Conservation (phyloP, 2,888 invertebrate genomes). For the Dicyrtoma fusca region DNA sequence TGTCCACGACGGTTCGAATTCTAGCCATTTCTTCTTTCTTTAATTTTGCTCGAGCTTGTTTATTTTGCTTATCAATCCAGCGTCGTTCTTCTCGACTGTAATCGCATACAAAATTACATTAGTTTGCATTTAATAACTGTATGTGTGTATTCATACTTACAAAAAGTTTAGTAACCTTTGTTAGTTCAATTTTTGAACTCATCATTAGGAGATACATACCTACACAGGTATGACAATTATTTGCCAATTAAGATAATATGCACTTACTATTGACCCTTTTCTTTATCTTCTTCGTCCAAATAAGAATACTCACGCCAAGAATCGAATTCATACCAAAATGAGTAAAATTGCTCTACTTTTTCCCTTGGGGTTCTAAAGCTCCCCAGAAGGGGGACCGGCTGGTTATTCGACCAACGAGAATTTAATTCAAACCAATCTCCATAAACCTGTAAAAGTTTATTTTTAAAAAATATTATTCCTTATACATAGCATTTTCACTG, state of each 20-base stretch:
- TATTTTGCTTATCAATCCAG: conserved; percentile 99
- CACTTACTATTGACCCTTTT: conserved; percentile 83
- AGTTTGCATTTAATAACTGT: too few species aligned
- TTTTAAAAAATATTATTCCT: not conserved
- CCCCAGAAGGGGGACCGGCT: conserved; percentile 81
- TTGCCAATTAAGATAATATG: too few species aligned
- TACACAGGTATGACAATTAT: too few species aligned
- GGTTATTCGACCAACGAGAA: conserved; percentile 88
- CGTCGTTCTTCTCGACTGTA: conserved; percentile 85
- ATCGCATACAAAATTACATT: too few species aligned
- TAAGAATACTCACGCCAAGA: conserved; percentile 99
- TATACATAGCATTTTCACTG: too few species aligned
- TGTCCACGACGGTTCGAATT: conserved; percentile 86
- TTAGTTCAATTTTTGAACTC: too few species aligned
- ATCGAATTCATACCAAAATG: conserved; percentile 98
- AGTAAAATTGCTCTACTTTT: conserved; percentile 91
- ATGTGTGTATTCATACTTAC: too few species aligned
- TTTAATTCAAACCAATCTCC: conserved; percentile 71
- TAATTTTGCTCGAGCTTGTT: conserved; percentile 83
- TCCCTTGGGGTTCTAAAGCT: conserved; percentile 75
- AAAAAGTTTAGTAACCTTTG: too few species aligned
- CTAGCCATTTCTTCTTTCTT: conserved; percentile 97
- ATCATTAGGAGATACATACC: too few species aligned
- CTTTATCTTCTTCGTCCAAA: conserved; percentile 97
- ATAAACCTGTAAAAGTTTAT: conserved; percentile 57